Evolutionary conservation across 1,140 invertebrate species (phyloP).

Genomic region (Solenopsis invicta): DNA sequence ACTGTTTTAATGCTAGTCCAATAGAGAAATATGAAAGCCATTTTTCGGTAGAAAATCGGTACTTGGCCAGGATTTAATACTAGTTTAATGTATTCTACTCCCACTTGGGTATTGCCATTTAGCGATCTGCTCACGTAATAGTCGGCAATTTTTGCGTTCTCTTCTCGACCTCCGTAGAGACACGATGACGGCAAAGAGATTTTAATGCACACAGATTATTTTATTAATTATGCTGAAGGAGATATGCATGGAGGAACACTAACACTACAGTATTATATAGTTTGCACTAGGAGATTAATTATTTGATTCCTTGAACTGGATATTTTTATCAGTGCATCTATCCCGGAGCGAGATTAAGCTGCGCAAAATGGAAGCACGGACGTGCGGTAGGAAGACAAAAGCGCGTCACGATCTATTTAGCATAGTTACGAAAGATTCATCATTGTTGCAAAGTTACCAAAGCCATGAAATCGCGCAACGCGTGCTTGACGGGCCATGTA

Average conservation of each 20-base stretch:
- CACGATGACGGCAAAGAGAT: background rate
- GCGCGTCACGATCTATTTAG: conserved; percentile 52
- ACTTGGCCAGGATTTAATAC: too few relatives aligned
- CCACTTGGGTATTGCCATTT: background rate
- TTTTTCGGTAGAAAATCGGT: too few relatives aligned
- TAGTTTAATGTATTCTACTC: too few relatives aligned
- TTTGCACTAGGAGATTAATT: background rate
- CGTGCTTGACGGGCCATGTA: conserved; percentile 44
- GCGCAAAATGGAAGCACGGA: conserved; percentile 6
- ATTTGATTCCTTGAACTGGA: background rate
- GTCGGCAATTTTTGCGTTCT: background rate
- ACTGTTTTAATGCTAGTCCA: too few relatives aligned
- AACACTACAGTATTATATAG: too few relatives aligned
- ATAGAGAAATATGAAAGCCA: too few relatives aligned
- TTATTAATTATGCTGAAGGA: background rate
- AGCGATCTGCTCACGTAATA: background rate
- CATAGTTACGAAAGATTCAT: conserved; percentile 43
- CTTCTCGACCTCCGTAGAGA: background rate
- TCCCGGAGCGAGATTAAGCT: background rate
- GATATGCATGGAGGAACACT: too few relatives aligned
- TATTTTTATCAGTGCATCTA: background rate
- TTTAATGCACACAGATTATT: background rate
- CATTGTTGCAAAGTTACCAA: conserved; percentile 54
- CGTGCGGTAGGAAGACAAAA: conserved; percentile 18
- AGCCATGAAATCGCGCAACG: conserved; percentile 51